Evolutionary conservation across 1,140 invertebrate species (phyloP), one percentile per base, ranked within the genome.

Genomic region (Asbolus verrucosus): DNA sequence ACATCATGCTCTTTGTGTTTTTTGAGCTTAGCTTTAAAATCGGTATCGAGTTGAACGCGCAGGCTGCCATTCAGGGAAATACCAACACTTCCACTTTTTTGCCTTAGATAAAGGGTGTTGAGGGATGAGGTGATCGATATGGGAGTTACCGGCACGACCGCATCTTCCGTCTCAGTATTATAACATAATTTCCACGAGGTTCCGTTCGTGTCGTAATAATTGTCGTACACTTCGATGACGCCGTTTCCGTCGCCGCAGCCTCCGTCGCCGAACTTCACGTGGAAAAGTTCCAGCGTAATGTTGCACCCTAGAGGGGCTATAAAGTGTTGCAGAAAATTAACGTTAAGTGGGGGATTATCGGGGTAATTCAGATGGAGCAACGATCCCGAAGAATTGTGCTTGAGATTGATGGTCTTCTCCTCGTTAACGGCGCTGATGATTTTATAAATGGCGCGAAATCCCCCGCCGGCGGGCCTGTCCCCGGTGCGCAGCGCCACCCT

Each of bases 131-230:
- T 86, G 66, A 89, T 87, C 21, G 86, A 78, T 16, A 89, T 82
- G 0, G 85, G 85, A 0, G 84, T 78, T 6, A 74, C 79, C 27
- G 79, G 70, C 11, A 82, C 75, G 6, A 79, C 50, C 30, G 76
- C 74, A 21, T 80, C 70, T 67, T 79, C 77, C 6, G 46, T 50
- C n/a, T 69, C 72, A n/a, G 71, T 63, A 6, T 81, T 78, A 71
- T 85, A 82, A 71, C 89, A 90, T 1, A 91, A 81, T 2, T 83
- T 83, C 88, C 88, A 90, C 31, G 82, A 80, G 0, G 88, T 89
- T 8, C 89, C 89, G 79, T 90, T 90, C 54, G 81, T 81, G 67
- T 89, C 88, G 0, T 87, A 86, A 77, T 90, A 90, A 65, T 85
- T 88, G 78, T 91, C 89, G 65, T 82, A 84, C 8, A 88, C 84